Evolutionary conservation across 2,113 vertebrate genomes (phyloP).

Genomic region (Sorex araneus): DNA sequence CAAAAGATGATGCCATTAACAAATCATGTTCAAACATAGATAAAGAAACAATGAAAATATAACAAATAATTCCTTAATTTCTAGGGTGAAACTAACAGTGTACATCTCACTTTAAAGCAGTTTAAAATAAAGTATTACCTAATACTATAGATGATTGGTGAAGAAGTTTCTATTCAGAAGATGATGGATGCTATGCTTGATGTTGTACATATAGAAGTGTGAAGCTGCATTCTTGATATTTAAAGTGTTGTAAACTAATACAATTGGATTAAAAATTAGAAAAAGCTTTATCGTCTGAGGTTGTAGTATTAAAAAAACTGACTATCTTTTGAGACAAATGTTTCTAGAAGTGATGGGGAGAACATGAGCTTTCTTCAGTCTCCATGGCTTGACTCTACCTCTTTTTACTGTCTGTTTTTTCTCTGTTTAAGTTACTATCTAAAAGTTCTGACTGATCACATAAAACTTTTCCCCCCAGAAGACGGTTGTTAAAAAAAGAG

Average conservation of each 20-base stretch:
- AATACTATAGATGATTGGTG: not conserved
- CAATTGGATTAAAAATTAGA: slow-evolving; percentile 36
- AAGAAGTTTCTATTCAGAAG: not conserved
- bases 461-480: slow-evolving; percentile 73
- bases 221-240: no score
- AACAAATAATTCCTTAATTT: not conserved
- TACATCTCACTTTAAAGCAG: slow-evolving; percentile 50
- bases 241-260: not conserved
- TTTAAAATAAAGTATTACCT: slow-evolving; percentile 35
- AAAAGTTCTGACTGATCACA: slow-evolving; percentile 75
- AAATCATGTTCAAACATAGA: slow-evolving; percentile 50
- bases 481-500: slow-evolving; percentile 69
- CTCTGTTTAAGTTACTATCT: slow-evolving; percentile 67
- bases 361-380: slow-evolving; percentile 31
- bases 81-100: slow-evolving; percentile 37
- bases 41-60: slow-evolving; percentile 37
- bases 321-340: slow-evolving; percentile 43
- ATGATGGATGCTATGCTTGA: no score
- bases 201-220: no score
- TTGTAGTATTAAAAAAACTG: slow-evolving; percentile 24
- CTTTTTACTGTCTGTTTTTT: slow-evolving; percentile 60
- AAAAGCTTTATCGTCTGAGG: not conserved
- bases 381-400: slow-evolving; percentile 43
- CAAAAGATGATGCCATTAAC: slow-evolving; percentile 27
- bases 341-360: slow-evolving; percentile 54